These are phyloP conservation scores for Anser cygnoides DNA, from an alignment of 2,113 vertebrate species.

Conservation along the genomic window DNA sequence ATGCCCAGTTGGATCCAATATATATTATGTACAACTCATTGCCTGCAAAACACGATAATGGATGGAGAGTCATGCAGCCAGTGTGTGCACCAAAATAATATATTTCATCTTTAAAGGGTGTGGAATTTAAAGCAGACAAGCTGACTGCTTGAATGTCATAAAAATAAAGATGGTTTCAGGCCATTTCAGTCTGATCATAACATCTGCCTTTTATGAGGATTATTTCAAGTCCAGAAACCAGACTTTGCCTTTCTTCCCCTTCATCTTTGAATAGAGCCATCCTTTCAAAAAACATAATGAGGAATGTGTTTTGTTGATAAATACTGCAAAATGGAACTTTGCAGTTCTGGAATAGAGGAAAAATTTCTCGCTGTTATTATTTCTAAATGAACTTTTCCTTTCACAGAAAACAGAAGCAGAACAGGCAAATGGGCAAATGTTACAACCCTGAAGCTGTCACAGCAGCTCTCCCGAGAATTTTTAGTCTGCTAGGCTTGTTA, in stretches of 20 bases:
- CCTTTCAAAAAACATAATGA: neutral
- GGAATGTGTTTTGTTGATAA: neutral
- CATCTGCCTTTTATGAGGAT: neutral
- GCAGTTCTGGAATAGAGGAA: neutral
- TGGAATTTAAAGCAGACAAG: neutral
- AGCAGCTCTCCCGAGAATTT: neutral
- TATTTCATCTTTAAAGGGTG: neutral
- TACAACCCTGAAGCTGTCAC: neutral
- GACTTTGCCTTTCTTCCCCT: neutral
- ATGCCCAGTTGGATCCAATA: neutral
- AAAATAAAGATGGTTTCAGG: neutral
- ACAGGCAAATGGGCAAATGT: neutral
- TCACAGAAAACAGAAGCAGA: neutral
- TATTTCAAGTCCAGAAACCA: slow-evolving; percentile 11
- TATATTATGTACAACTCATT: neutral
- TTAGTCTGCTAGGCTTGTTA: neutral
- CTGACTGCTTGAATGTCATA: neutral
- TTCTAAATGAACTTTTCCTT: neutral
- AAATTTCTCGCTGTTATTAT: neutral
- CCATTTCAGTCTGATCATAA: neutral
- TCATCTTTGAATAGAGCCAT: neutral
- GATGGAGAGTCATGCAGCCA: neutral
- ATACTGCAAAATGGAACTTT: neutral
- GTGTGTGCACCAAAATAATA: neutral
- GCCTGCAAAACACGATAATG: neutral